phyloP scores from a whole-genome alignment of 2,113 vertebrate species.

The Engraulis encrasicolus region DNA sequence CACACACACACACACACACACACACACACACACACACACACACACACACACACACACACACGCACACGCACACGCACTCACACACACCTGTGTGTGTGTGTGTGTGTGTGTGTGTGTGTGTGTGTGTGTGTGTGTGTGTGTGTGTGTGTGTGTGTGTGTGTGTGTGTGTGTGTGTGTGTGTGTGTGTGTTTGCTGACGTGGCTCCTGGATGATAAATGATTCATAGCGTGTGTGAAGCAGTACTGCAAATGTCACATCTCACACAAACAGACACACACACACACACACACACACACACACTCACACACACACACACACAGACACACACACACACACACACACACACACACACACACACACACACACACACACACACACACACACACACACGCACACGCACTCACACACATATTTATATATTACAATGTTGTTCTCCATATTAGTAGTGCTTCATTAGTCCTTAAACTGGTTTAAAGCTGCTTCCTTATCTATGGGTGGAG shows the following conservation, averaged over 20 bases:
- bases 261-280: conserved; percentile 35
- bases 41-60: conserved; percentile 43
- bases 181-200: conserved; percentile 59
- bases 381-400: conserved; percentile 16
- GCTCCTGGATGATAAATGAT: conserved; percentile 77
- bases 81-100: too few relatives aligned
- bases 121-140: too few relatives aligned
- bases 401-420: too few relatives aligned
- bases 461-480: too few relatives aligned
- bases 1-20: too few relatives aligned
- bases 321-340: conserved; percentile 11
- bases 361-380: not conserved
- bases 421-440: too few relatives aligned
- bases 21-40: not conserved
- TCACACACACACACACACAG: not conserved
- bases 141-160: not conserved
- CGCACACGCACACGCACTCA: not conserved
- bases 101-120: too few relatives aligned
- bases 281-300: conserved; percentile 29
- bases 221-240: conserved; percentile 71
- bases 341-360: not conserved
- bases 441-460: too few relatives aligned
- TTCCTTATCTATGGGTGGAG: too few relatives aligned
- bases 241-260: conserved; percentile 76
- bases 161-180: conserved; percentile 8